These are phyloP conservation scores for Ciconia stormi DNA, from an alignment of 2,113 vertebrate genomes.

Conservation along the genomic window DNA sequence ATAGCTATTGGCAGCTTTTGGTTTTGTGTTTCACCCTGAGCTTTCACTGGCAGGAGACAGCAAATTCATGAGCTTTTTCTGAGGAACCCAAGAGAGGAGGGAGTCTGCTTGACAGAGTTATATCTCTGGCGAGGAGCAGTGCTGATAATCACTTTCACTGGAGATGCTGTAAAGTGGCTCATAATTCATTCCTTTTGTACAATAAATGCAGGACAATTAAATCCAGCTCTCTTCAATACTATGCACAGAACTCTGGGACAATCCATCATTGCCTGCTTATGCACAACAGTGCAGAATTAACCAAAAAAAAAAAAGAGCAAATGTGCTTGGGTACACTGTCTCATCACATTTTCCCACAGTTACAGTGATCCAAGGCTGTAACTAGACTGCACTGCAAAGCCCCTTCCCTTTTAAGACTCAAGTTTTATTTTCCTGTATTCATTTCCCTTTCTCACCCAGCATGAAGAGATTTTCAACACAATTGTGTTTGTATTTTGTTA, in stretches of 20 bases:
- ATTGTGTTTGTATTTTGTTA: background rate
- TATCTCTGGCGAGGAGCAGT: conserved; percentile 62
- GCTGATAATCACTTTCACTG: conserved; percentile 72
- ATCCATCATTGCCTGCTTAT: conserved; percentile 57
- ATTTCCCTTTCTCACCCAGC: conserved; percentile 3
- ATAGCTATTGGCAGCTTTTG: conserved; percentile 61
- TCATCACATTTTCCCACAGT: conserved; percentile 55
- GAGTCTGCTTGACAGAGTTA: conserved; percentile 65
- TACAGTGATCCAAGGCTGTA: background rate
- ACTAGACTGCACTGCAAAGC: background rate
- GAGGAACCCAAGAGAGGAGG: conserved; percentile 46
- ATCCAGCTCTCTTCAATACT: conserved; percentile 38
- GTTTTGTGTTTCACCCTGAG: conserved; percentile 61
- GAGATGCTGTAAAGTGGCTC: conserved; percentile 65
- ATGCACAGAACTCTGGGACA: conserved; percentile 7
- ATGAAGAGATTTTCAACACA: conserved; percentile 5
- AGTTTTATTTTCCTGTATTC: conserved; percentile 15
- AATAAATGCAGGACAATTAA: conserved; percentile 69
- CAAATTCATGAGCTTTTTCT: conserved; percentile 55
- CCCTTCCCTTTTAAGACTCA: background rate
- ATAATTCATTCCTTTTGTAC: conserved; percentile 65
- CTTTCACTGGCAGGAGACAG: conserved; percentile 63
- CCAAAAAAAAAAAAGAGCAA: background rate
- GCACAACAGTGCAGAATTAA: conserved; percentile 27
- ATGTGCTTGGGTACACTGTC: background rate